Base-by-base conservation (phyloP, 2,888 invertebrate species). In the Heliconius charithonia region DNA sequence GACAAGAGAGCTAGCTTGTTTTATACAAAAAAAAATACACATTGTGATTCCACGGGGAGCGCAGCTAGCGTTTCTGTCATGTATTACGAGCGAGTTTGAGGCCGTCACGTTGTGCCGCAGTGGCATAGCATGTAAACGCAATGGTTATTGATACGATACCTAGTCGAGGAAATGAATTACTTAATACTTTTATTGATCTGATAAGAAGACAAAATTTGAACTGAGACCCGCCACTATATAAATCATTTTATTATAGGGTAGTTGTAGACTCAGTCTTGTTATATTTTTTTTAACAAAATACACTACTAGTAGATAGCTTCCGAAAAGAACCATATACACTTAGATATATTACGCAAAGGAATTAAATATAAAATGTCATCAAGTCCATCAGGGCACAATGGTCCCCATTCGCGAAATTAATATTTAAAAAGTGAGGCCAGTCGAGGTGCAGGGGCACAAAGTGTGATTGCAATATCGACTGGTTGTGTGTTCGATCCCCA, bases 1-100 rank as follows among this genome's bases (percentile, higher is more conserved):
- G 29, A 66, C 65, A 66, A 66, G 22, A 65, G 7, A 66, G 65
- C 32, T 66, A 29, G 32, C 32, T 66, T 19, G 65, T 66, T 66
- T 66, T 19, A 22, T 19, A 7, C 22, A 16, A 32, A 32, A 66
- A 65, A 29, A 32, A 37, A 37, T 37, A 37, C 7, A 19, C 29
- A 66, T 27, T 63, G 27, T 63, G 27, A 63, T 63, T 27, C 63
- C 25, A 63, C 63, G 12, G 25, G 63, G 13, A 63, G 4, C 63
- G 27, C 63, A 25, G 63, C 65, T 9, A 67, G n/a, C 67, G 12
- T 67, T 67, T 67, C n/a, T 13, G 37, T 22, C 0, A 37, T 32
- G 19, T 37, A 67, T 37, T 67, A n/a, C n/a, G 12, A n/a, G 6
- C 6, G 16, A 27, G 27, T 16, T 29, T 63, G 4, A 22, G 7